Evolutionary conservation across 2,888 invertebrate genomes (phyloP).

Genomic region (Laothoe populi): DNA sequence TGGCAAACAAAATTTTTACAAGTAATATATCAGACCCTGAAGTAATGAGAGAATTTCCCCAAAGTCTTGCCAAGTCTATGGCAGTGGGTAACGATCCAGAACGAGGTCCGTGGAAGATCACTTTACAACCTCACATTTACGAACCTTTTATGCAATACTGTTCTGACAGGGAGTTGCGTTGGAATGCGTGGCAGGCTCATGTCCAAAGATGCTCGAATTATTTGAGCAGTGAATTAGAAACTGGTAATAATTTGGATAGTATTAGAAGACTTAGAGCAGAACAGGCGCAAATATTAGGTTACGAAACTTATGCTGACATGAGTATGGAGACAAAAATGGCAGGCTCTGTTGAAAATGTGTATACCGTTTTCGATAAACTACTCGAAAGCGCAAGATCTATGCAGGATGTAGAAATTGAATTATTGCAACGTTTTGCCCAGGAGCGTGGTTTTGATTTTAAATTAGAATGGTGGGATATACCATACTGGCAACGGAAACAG

Average conservation of each 20-base stretch:
- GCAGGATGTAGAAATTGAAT: constrained; percentile 90
- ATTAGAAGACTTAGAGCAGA: constrained; percentile 88
- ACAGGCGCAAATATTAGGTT: constrained; percentile 92
- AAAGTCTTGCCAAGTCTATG: constrained; percentile 86
- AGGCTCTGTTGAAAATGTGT: constrained; percentile 89
- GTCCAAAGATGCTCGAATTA: constrained; percentile 88
- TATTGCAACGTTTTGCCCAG: constrained; percentile 89
- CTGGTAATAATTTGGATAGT: constrained; percentile 90
- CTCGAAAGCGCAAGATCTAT: constrained; percentile 88
- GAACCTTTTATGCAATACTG: constrained; percentile 93
- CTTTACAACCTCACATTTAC: constrained; percentile 89
- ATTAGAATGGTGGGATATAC: constrained; percentile 93
- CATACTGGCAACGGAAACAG: constrained; percentile 94
- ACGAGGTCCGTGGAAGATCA: constrained; percentile 93
- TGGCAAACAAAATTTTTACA: constrained; percentile 87
- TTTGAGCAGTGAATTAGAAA: constrained; percentile 87
- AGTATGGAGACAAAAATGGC: constrained; percentile 98
- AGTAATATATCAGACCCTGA: constrained; percentile 87
- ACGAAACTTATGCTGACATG: constrained; percentile 91
- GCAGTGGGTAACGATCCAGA: constrained; percentile 86
- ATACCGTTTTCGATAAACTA: constrained; percentile 87
- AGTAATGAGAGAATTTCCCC: constrained; percentile 90
- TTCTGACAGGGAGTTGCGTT: constrained; percentile 90
- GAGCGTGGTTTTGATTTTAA: constrained; percentile 88
- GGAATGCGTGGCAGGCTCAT: constrained; percentile 94